Conservation (phyloP, 2,888 invertebrate species). For the Lepidonotus clava region DNA sequence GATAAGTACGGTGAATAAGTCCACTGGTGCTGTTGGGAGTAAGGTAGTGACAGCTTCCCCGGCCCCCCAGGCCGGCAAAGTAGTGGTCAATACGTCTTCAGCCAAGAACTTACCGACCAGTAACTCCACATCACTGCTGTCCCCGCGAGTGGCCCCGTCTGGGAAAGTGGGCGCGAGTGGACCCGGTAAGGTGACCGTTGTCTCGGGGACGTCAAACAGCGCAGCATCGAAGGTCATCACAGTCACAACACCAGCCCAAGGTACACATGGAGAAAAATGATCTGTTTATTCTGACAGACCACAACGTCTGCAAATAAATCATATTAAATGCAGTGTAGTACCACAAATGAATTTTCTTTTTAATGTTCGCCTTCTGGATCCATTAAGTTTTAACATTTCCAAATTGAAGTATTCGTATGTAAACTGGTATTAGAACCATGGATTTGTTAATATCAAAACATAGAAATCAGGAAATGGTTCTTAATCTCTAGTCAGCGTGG, state of each 20-base stretch:
- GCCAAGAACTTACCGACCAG: conserved; percentile 62
- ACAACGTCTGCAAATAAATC: no score
- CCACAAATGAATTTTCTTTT: no score
- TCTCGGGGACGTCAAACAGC: conserved; percentile 56
- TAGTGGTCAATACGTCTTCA: conserved; percentile 61
- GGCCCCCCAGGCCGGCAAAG: conserved; percentile 57
- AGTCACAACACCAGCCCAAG: conserved; percentile 70
- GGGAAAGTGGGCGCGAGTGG: conserved; percentile 61
- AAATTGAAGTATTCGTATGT: no score
- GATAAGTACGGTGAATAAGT: conserved; percentile 73
- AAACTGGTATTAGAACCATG: no score
- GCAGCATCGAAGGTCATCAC: conserved; percentile 73
- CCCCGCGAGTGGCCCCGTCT: conserved; percentile 69
- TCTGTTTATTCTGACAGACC: no score
- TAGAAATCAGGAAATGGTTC: no score
- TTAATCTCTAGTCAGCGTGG: no score
- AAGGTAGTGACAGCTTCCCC: conserved; percentile 70
- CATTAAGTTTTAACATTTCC: no score
- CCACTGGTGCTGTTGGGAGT: conserved; percentile 71
- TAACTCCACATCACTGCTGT: conserved; percentile 71
- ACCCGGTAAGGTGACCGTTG: conserved; percentile 63
- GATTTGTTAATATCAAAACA: no score
- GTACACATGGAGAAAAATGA: no score
- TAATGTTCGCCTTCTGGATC: no score
- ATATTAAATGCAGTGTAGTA: no score